Evolutionary conservation across 2,797 vertebrate species (phyloP), one percentile per base, ranked within the genome.

Genomic region (Malurus leucopterus): DNA sequence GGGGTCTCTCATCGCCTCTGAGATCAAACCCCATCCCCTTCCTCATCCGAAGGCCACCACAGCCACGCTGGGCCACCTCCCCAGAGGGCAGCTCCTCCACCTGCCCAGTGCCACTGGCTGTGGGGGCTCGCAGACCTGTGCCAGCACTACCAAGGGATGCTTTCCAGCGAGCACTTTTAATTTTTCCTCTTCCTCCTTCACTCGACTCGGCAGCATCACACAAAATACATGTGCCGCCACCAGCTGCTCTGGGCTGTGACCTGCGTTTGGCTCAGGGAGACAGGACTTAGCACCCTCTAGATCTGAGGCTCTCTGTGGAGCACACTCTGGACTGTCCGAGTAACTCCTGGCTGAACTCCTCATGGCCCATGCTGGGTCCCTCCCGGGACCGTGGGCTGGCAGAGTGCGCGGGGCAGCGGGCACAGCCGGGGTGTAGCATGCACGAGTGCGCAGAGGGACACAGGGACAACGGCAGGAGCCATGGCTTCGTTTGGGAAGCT

Each of bases 401-500:
- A 7, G 89, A 71, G 40, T 2, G 19, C 12, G 2, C 27, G 6
- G 72, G 81, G 75, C 47, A 4, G 63, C 5, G 22, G 65, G 79
- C 27, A 4, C 46, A 2, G 74, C 32, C 1, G 27, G 68, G 36
- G 5, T 57, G 44, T 94, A 89, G 94, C 71, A 92, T 93, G 92
- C 79, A 1, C 11, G 13, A 58, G 68, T 1, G 51, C 14, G 75
- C 5, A 3, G 47, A 12, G 53, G 88, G 64, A 50, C n/a, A 26
- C 72, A 2, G 79, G 53, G 55, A 71, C 86, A 2, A 58, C 61
- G 54, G 78, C 1, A 11, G 72, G 71, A 80, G 91, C 96, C 95
- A 99, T 99, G 98, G 97, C 98, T 89, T 98, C 98, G 68, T 99
- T 99, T 29, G 98, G 98, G 90, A 99, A 99, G 98, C 98, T 99